These are phyloP conservation scores for Syngnathus typhle DNA, from an alignment of 2,113 vertebrate genomes.

Conservation along the genomic window DNA sequence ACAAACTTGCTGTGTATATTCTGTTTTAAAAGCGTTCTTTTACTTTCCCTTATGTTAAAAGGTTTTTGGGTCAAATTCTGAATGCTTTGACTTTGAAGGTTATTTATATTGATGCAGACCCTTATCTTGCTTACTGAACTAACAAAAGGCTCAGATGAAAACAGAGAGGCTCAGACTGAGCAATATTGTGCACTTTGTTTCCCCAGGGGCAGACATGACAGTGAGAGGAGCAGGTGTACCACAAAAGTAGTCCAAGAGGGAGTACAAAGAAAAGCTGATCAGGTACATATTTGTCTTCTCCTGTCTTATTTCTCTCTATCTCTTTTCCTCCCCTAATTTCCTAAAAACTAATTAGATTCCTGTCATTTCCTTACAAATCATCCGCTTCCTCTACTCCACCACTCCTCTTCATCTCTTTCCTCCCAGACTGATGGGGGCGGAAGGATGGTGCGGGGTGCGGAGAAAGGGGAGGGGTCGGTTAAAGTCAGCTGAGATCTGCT, in stretches of 20 bases:
- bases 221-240: slow-evolving; percentile 42
- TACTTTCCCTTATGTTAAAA: neutral
- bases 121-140: slow-evolving; percentile 1
- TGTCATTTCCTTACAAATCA: slow-evolving; percentile 25
- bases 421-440: slow-evolving; percentile 16
- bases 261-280: slow-evolving; percentile 66
- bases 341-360: slow-evolving; percentile 18
- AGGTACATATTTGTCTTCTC: slow-evolving; percentile 64
- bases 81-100: too few relatives aligned
- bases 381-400: slow-evolving; percentile 18
- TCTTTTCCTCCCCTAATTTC: slow-evolving; percentile 24
- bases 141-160: slow-evolving; percentile 13
- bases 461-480: slow-evolving; percentile 19
- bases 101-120: neutral
- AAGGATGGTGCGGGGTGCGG: neutral
- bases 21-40: neutral
- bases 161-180: slow-evolving; percentile 7
- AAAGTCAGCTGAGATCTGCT: slow-evolving; percentile 40
- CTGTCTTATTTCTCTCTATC: neutral
- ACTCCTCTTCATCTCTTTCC: slow-evolving; percentile 21
- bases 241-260: slow-evolving; percentile 69
- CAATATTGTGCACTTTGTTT: slow-evolving; percentile 27
- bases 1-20: neutral
- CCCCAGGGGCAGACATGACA: slow-evolving; percentile 73
- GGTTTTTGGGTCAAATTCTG: too few relatives aligned